Evolutionary conservation across 2,113 vertebrate species (phyloP).

Genomic region (Opisthocomus hoazin): DNA sequence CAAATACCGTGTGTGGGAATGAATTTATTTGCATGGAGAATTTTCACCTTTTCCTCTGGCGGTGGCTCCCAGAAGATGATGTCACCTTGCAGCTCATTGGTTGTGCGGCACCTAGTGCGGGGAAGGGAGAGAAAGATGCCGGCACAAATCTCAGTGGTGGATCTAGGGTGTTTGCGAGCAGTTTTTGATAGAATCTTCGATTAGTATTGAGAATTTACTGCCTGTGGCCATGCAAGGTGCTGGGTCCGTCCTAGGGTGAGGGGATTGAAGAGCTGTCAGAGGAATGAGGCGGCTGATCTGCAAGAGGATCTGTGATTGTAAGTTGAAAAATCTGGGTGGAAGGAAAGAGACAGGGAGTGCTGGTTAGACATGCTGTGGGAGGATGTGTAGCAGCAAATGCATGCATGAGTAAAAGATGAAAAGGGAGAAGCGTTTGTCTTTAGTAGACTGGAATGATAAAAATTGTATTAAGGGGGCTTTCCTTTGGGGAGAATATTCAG

Average conservation of each 20-base stretch:
- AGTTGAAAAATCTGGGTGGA: slow-evolving; percentile 83
- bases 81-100: slow-evolving; percentile 92
- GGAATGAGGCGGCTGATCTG: slow-evolving; percentile 98
- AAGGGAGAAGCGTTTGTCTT: slow-evolving; percentile 52
- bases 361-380: slow-evolving; percentile 72
- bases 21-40: slow-evolving; percentile 78
- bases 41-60: slow-evolving; percentile 81
- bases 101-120: slow-evolving; percentile 76
- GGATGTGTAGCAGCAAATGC: slow-evolving; percentile 71
- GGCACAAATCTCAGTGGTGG: slow-evolving; percentile 74
- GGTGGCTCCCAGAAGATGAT: slow-evolving; percentile 90
- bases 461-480: neutral
- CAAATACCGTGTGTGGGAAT: slow-evolving; percentile 16
- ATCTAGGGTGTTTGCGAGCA: slow-evolving; percentile 69
- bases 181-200: slow-evolving; percentile 65
- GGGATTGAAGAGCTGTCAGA: slow-evolving; percentile 73
- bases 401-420: slow-evolving; percentile 64
- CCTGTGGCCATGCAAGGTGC: slow-evolving; percentile 75
- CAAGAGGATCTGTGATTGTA: slow-evolving; percentile 98
- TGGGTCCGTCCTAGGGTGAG: slow-evolving; percentile 71
- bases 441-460: neutral
- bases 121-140: slow-evolving; percentile 85
- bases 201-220: slow-evolving; percentile 54
- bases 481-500: neutral
- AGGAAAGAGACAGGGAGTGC: slow-evolving; percentile 72